Conservation (phyloP, 2,797 vertebrate species). For the Arnoldichthys spilopterus region DNA sequence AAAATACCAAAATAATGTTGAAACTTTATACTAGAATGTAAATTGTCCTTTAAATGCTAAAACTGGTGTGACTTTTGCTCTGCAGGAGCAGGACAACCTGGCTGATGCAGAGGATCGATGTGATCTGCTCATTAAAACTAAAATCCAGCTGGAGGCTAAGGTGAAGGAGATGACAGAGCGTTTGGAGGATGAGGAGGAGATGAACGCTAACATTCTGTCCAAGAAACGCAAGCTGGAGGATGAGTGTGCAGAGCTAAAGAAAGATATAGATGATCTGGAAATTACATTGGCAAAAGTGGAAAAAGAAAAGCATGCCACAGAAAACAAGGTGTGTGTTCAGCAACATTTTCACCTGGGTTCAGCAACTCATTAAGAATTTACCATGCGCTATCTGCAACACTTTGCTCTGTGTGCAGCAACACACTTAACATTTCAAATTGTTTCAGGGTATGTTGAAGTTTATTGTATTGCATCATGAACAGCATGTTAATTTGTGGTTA, state of each 20-base stretch:
- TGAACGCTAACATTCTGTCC: conserved; percentile 82
- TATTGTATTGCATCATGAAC: too few species aligned
- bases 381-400: background rate
- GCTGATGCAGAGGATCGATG: conserved; percentile 92
- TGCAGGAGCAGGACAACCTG: conserved; percentile 92
- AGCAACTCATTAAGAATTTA: background rate
- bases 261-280: conserved; percentile 94
- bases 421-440: too few species aligned
- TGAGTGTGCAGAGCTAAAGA: conserved; percentile 91
- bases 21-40: background rate
- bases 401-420: too few species aligned
- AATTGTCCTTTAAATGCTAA: background rate
- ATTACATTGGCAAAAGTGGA: conserved; percentile 86
- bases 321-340: conserved; percentile 77
- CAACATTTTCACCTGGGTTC: background rate
- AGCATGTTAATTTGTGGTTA: too few species aligned
- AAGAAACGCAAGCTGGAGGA: conserved; percentile 93
- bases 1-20: background rate
- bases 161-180: conserved; percentile 88
- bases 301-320: conserved; percentile 80
- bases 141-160: conserved; percentile 92
- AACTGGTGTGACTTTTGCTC: background rate
- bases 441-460: too few species aligned
- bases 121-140: conserved; percentile 92
- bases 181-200: conserved; percentile 93